phyloP scores from a whole-genome alignment of 92 coral and sea anemone genomes.

The Epizoanthus illoricatus region DNA sequence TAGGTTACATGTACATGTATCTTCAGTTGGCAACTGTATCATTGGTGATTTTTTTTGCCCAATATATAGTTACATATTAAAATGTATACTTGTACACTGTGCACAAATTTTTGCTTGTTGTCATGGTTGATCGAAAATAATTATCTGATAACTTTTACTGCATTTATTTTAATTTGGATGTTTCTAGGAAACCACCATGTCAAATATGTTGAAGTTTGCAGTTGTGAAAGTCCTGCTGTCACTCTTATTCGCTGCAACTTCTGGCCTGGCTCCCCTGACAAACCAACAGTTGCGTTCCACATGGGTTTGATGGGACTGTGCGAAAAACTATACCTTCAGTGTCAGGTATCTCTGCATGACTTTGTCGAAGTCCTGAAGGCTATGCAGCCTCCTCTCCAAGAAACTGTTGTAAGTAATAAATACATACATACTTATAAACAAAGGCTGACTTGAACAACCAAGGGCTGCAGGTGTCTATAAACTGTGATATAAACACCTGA shows the following conservation, averaged over 20 bases:
- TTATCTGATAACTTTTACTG: not conserved
- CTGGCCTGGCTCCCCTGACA: conserved; percentile 57
- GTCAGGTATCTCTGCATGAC: conserved; percentile 40
- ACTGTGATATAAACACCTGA: too few species aligned
- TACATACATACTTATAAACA: not conserved
- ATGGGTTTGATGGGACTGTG: conserved; percentile 31
- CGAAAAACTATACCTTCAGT: conserved; percentile 44
- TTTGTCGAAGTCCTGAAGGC: conserved; percentile 43
- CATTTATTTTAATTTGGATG: not conserved
- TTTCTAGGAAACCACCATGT: conserved; percentile 39
- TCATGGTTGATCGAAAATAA: not conserved
- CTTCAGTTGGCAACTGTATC: too few species aligned
- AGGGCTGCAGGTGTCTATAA: too few species aligned
- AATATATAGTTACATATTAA: too few species aligned
- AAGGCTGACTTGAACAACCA: not conserved
- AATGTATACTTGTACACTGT: too few species aligned
- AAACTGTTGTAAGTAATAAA: conserved; percentile 36
- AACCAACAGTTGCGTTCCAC: conserved; percentile 46
- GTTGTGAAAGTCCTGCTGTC: conserved; percentile 41
- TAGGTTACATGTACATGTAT: too few species aligned
- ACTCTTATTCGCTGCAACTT: conserved; percentile 37
- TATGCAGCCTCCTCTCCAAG: conserved; percentile 29
- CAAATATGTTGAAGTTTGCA: conserved; percentile 46
- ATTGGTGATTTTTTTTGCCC: too few species aligned
- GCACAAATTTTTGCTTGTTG: too few species aligned